Evolutionary conservation across 2,113 vertebrate genomes (phyloP).

Genomic region (Grammomys dolichurus): DNA sequence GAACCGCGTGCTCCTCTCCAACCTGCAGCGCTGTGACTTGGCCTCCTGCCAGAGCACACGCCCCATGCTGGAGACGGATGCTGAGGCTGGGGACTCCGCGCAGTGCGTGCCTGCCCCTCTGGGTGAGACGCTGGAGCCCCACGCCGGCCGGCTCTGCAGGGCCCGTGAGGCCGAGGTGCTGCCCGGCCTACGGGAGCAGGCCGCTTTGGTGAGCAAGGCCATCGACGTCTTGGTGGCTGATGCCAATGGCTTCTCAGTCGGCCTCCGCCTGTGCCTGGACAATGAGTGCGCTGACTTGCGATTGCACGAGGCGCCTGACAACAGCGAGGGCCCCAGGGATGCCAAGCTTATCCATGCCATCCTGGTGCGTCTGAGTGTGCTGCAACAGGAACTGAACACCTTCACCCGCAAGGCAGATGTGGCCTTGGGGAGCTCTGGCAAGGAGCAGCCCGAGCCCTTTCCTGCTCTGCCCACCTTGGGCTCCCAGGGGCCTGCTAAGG

Average conservation of each 20-base stretch:
- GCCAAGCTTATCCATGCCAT: constrained; percentile 93
- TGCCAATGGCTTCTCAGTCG: constrained; percentile 90
- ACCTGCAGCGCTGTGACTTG: constrained; percentile 96
- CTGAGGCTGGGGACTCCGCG: constrained; percentile 94
- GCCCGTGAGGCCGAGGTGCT: constrained; percentile 92
- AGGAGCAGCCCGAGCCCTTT: constrained; percentile 87
- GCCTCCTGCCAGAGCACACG: constrained; percentile 93
- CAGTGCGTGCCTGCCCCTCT: constrained; percentile 92
- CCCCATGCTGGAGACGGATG: constrained; percentile 94
- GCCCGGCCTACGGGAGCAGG: constrained; percentile 94
- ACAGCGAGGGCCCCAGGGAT: constrained; percentile 87
- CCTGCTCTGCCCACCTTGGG: constrained; percentile 78
- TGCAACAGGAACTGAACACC: constrained; percentile 93
- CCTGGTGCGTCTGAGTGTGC: constrained; percentile 91
- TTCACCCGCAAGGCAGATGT: constrained; percentile 92
- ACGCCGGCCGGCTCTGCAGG: constrained; percentile 83
- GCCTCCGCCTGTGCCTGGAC: constrained; percentile 91
- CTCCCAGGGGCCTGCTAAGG: constrained; percentile 85
- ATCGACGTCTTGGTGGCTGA: constrained; percentile 95
- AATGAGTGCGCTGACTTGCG: constrained; percentile 89
- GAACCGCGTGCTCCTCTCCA: constrained; percentile 97
- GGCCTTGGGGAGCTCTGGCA: constrained; percentile 83
- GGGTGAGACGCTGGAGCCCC: constrained; percentile 82
- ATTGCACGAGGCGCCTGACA: constrained; percentile 88
- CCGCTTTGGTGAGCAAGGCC: constrained; percentile 92